Base-by-base conservation (phyloP, 2,888 invertebrate species). In the Auanema sp. region DNA sequence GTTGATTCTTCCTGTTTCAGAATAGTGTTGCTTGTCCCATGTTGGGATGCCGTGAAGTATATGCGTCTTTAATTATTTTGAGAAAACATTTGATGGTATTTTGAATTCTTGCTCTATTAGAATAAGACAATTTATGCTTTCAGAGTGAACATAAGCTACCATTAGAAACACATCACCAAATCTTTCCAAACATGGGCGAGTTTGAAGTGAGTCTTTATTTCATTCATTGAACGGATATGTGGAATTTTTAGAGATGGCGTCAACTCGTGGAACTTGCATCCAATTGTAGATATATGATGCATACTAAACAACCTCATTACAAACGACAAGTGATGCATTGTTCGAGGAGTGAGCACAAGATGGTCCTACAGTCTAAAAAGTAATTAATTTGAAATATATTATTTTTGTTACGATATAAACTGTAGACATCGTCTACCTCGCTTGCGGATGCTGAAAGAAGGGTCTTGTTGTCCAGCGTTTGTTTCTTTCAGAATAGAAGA, bases 261-360 rank as follows among this genome's bases (percentile, higher is more conserved):
- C 68, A 67, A 61, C 18, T 72, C 1, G 54, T 72, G 2, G 72
- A 72, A 24, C 5, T 51, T 12, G 54, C 72, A 0, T 60, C 66
- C 1, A 59, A 68, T n/a, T 67, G 63, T 43, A 55, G 65, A 16
- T 72, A 65, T 23, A 66, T 72, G 62, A 70, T 70, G 68, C 68
- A 70, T 51, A 67, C 72, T 18, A 72, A 72, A 51, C 72, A 72
- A 51, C 70, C 72, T 21, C 68, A 69, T 44, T 55, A 63, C 14
- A 61, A 68, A 21, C 23, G 72, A 59, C 72, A 72, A 49, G 60
- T 72, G 12, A 63, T 72, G 63, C 72, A 72, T 59, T 72, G 72
- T 40, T 54, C 70, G 11, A 66, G 64, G 44, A 72, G 72, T 61
- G 72, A 72, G 25, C 72, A 72, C 49, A 72, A 70, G 23, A 44